Base-by-base conservation (phyloP, 2,113 vertebrate genomes). In the Clarias macrocephalus region DNA sequence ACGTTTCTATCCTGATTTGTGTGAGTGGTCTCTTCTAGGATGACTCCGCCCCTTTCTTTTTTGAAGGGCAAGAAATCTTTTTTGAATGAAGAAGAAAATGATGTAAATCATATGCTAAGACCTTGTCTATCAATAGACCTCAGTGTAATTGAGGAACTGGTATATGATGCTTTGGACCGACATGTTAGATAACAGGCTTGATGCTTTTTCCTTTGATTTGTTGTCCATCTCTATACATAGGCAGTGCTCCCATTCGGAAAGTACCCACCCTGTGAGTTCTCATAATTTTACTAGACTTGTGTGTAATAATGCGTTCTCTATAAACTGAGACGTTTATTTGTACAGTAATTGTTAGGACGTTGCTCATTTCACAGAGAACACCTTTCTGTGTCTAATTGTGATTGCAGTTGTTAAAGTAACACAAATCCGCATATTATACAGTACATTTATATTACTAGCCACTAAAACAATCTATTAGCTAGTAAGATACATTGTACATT, bases 1-100 rank as follows among this genome's bases (percentile, higher is more conserved):
- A 75, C 9, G 3, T 16, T 77, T 77, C 52, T 56, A 77, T 56
- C 52, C 75, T 9, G 0, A 8, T 59, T 28, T n/a, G 54, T 59
- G 77, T n/a, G 54, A 1, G 54, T 80, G 77, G n/a, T 57, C 76
- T 79, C n/a, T 80, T 80, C 77, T 28, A 54, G 16, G 15, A 80
- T 33, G 28, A 59, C 54, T 80, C 54, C 77, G 8, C 77, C 77
- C 77, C 18, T 77, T 42, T 42, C 42, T 42, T 42, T 42, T 6
- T 42, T 42, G 42, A 42, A 42, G 42, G 42, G 42, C 42, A 42
- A 42, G 42, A 6, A 42, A 42, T 42, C 0, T 42, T 42, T 42
- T 25, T 11, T 77, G 13, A 52, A 52, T 76, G 42, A 75, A 9
- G 48, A 28, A 25, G 42, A 56, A 15, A 79, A 30, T 3, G 11